Conservation (phyloP, 2,888 invertebrate species). For the Tinea semifulvella region DNA sequence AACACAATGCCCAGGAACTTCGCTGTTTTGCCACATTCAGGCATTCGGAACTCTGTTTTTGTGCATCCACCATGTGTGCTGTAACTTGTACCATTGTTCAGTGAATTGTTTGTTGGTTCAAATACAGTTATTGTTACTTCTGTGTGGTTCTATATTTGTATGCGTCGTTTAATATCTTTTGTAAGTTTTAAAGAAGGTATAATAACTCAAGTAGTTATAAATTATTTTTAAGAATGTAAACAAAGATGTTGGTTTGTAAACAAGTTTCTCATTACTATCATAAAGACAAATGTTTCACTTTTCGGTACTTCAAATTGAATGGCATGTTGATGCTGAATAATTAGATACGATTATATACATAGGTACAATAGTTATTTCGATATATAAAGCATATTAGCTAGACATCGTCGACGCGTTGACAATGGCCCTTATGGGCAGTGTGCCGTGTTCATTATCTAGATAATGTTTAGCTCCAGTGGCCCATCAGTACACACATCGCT, state of each 20-base stretch:
- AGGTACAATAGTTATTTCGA: no score
- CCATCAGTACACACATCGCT: slow-evolving; percentile 41
- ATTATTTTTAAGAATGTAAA: no score
- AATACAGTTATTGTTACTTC: slow-evolving; percentile 15
- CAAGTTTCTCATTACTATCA: no score
- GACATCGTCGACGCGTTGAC: slow-evolving; percentile 27
- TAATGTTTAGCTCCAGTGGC: slow-evolving; percentile 40
- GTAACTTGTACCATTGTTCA: neutral
- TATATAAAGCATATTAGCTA: no score
- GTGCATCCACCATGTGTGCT: slow-evolving; percentile 7
- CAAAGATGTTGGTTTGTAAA: slow-evolving; percentile 4
- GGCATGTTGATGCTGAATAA: no score
- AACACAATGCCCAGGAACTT: slow-evolving; percentile 52
- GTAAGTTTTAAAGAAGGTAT: neutral
- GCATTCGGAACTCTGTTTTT: slow-evolving; percentile 26
- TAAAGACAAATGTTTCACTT: no score
- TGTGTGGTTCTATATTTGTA: slow-evolving; percentile 8
- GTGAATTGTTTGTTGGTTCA: slow-evolving; percentile 12
- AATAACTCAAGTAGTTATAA: neutral
- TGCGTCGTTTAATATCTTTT: slow-evolving; percentile 3
- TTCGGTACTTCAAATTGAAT: no score
- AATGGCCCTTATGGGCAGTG: slow-evolving; percentile 36
- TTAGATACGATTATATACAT: no score
- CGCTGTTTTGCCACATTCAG: slow-evolving; percentile 29
- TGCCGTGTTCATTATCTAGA: slow-evolving; percentile 18